phyloP scores from a whole-genome alignment of 2,888 invertebrate genomes.

The Chorisops tibialis region DNA sequence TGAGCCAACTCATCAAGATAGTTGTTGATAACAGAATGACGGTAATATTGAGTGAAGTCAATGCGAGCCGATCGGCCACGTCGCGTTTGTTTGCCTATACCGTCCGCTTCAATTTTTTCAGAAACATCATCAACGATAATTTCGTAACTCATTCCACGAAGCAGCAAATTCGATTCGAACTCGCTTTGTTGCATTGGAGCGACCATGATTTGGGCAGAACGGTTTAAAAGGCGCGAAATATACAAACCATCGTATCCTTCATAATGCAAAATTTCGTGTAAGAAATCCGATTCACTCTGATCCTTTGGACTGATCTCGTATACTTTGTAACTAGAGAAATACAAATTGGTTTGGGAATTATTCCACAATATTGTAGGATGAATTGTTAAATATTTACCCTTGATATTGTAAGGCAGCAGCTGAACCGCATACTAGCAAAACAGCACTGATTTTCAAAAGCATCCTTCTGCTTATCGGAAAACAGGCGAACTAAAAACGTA shows the following conservation, averaged over 20 bases:
- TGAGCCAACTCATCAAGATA: conserved; percentile 54
- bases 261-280: neutral
- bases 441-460: neutral
- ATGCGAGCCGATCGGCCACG: conserved; percentile 26
- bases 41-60: conserved; percentile 42
- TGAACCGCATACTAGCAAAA: conserved; percentile 8
- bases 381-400: conserved; percentile 12
- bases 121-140: conserved; percentile 1
- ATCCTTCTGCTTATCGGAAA: neutral
- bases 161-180: conserved; percentile 10
- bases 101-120: conserved; percentile 28
- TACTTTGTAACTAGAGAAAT: conserved; percentile 44
- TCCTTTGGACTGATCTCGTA: conserved; percentile 38
- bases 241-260: conserved; percentile 13
- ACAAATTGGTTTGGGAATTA: too few species aligned
- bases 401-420: conserved; percentile 4
- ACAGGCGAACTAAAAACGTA: neutral
- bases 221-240: conserved; percentile 5
- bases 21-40: conserved; percentile 51
- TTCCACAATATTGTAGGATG: too few species aligned
- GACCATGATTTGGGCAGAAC: conserved; percentile 25
- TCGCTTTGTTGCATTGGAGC: conserved; percentile 19
- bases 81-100: conserved; percentile 30
- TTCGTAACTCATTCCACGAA: neutral
- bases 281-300: conserved; percentile 21